These are phyloP conservation scores for Hyla sarda DNA, from an alignment of 2,113 vertebrate species.

Conservation along the genomic window DNA sequence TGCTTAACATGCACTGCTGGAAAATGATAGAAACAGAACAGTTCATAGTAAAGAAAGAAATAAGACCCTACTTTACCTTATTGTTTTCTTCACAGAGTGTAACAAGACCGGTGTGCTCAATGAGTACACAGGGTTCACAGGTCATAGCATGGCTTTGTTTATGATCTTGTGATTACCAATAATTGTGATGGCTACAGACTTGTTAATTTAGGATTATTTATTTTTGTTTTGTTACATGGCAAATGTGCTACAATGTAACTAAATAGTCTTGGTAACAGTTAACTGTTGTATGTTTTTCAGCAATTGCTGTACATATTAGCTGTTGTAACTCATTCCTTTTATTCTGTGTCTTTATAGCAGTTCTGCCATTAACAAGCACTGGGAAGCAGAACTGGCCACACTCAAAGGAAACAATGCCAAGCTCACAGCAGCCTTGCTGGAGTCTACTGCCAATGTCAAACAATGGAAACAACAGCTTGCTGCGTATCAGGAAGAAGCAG, in stretches of 20 bases:
- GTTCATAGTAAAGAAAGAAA: no score
- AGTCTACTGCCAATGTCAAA: constrained; percentile 98
- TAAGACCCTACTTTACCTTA: no score
- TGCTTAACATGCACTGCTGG: no score
- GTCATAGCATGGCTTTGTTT: no score
- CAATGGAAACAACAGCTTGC: constrained; percentile 99
- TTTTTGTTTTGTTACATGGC: neutral
- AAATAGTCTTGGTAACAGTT: neutral
- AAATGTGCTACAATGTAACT: neutral
- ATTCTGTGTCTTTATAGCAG: constrained; percentile 64
- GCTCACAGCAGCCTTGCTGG: constrained; percentile 93
- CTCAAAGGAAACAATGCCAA: constrained; percentile 98
- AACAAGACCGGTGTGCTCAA: no score
- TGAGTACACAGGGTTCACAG: no score
- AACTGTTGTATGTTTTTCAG: neutral
- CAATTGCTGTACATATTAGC: neutral
- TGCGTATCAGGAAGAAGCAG: constrained; percentile 96
- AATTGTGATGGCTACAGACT: no score
- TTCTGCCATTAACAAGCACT: constrained; percentile 92
- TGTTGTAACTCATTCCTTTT: neutral
- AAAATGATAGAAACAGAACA: no score
- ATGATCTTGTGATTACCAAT: no score
- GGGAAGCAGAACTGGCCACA: constrained; percentile 96
- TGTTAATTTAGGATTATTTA: neutral
- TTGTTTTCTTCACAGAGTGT: no score